These are phyloP conservation scores for Augiades crinisus DNA, from an alignment of 2,888 invertebrate species.

Conservation along the genomic window DNA sequence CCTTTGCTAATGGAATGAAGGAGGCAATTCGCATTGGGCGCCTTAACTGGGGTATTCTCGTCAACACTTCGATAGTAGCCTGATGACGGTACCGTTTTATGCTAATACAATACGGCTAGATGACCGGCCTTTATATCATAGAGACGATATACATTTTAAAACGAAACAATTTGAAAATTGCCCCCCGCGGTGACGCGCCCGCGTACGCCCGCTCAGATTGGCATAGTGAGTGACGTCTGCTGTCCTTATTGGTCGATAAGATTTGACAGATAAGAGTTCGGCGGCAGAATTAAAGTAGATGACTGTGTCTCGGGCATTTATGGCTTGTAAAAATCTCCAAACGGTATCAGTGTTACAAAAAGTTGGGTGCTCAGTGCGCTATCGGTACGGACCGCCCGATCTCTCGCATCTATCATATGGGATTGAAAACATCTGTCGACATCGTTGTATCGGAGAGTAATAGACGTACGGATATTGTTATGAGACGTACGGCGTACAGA, in stretches of 20 bases:
- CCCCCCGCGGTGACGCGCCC: conserved; percentile 70
- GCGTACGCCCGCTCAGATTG: conserved; percentile 62
- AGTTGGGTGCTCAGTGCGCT: conserved; percentile 42
- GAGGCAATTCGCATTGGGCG: no score
- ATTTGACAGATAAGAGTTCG: conserved; percentile 71
- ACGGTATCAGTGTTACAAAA: conserved; percentile 65
- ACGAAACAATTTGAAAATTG: conserved; percentile 60
- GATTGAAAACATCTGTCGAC: conserved; percentile 71
- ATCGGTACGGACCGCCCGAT: conserved; percentile 43
- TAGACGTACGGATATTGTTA: conserved; percentile 16
- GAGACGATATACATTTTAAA: conserved; percentile 52
- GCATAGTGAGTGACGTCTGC: conserved; percentile 78
- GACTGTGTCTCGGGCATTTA: conserved; percentile 66
- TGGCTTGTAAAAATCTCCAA: conserved; percentile 68
- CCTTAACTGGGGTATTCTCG: no score
- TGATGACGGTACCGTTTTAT: no score
- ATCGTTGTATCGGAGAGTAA: conserved; percentile 40
- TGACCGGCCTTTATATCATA: conserved; percentile 44
- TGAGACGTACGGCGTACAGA: background rate
- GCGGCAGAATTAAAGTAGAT: conserved; percentile 73
- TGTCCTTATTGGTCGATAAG: conserved; percentile 79
- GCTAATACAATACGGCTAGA: no score
- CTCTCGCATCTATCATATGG: conserved; percentile 65
- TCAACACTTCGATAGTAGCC: no score
- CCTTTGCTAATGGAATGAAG: no score